Conservation (phyloP, 1,140 invertebrate genomes). For the Papilio glaucus region DNA sequence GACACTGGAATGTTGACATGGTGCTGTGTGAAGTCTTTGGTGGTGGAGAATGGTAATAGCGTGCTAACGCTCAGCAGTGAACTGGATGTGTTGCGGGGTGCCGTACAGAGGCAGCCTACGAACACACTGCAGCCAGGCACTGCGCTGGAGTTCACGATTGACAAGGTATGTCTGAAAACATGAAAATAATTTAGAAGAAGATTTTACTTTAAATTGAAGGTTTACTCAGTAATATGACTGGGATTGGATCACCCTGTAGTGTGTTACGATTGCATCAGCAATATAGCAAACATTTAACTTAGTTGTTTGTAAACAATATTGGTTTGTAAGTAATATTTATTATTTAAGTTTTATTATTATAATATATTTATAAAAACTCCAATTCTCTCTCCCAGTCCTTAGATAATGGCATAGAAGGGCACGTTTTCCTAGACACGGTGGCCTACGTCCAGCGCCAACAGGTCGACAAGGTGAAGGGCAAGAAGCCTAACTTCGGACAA, state of each 20-base stretch:
- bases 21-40: constrained; percentile 84
- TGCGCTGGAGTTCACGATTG: constrained; percentile 84
- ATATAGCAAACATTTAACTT: too few species aligned
- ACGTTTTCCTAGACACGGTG: constrained; percentile 54
- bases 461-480: constrained; percentile 63
- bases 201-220: too few species aligned
- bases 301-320: too few species aligned
- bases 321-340: too few species aligned
- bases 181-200: too few species aligned
- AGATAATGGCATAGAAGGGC: constrained; percentile 72
- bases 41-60: constrained; percentile 75
- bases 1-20: constrained; percentile 86
- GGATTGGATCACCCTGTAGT: too few species aligned
- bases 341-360: too few species aligned
- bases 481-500: constrained; percentile 70
- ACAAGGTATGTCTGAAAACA: constrained; percentile 85
- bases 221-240: too few species aligned
- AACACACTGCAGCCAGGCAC: constrained; percentile 84
- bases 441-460: constrained; percentile 72
- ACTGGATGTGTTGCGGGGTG: constrained; percentile 75
- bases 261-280: too few species aligned
- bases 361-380: too few species aligned
- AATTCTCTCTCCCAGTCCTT: constrained; percentile 57
- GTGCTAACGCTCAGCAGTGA: constrained; percentile 85
- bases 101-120: constrained; percentile 56